Evolutionary conservation across 2,888 invertebrate species (phyloP).

Genomic region (Bunonema sp.): DNA sequence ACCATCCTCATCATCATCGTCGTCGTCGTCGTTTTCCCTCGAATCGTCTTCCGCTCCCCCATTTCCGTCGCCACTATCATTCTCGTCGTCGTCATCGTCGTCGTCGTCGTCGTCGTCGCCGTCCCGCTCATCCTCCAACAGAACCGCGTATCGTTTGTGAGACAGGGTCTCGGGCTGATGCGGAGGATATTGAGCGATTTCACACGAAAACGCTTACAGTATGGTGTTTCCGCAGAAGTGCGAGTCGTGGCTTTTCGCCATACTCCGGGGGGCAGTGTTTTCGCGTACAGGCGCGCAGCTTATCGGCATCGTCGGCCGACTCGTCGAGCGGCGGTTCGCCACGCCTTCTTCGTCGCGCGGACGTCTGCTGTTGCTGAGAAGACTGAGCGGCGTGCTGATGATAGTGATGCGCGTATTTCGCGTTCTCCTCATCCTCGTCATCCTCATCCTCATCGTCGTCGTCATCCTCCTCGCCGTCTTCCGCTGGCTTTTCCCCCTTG

Average conservation of each 20-base stretch:
- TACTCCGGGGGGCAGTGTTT: no score
- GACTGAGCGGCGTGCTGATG: no score
- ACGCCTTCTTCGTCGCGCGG: no score
- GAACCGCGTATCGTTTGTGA: not conserved
- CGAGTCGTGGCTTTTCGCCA: no score
- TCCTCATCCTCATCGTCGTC: constrained; percentile 1
- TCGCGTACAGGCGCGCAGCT: no score
- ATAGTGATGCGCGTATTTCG: not conserved
- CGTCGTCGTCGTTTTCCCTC: constrained; percentile 7
- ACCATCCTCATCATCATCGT: constrained; percentile 7
- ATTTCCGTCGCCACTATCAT: constrained; percentile 4
- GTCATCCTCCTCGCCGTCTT: not conserved
- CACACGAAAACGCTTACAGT: no score
- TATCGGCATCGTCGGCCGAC: no score
- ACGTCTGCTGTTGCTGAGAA: no score
- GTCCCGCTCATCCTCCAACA: constrained; percentile 3
- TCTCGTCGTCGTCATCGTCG: constrained; percentile 13
- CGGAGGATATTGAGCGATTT: no score
- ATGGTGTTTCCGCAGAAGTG: no score
- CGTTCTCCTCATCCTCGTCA: not conserved
- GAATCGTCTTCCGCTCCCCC: constrained; percentile 4
- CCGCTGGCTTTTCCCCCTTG: not conserved
- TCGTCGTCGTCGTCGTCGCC: constrained; percentile 9
- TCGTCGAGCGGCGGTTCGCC: no score
- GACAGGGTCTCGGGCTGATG: no score